Percentiles rank a stretch among this genome's conserved stretches.
Conservation (phyloP, 2,113 vertebrate species). For the Gadus macrocephalus region DNA sequence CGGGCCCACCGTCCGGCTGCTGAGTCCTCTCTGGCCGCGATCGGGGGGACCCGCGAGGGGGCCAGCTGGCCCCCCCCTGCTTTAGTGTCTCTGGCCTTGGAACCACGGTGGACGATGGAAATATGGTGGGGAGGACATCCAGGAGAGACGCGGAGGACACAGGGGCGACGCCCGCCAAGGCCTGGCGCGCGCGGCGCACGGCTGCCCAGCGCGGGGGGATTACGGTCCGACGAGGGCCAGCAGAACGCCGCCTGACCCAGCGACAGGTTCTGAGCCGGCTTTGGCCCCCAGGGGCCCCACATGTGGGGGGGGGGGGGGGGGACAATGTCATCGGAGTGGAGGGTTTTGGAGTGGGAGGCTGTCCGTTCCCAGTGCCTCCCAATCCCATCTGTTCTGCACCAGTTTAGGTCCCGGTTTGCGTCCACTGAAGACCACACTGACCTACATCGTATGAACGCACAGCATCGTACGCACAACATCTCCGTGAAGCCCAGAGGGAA, state of each 20-base stretch:
- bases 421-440: no score
- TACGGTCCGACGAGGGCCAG: constrained; percentile 13
- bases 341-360: no score
- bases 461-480: no score
- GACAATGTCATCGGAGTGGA: no score
- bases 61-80: constrained; percentile 61
- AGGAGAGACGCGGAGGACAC: constrained; percentile 48
- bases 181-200: constrained; percentile 36
- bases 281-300: no score
- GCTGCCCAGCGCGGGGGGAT: constrained; percentile 24
- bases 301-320: no score
- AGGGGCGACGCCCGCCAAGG: constrained; percentile 40
- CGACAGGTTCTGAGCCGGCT: no score
- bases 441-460: no score
- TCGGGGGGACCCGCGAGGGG: constrained; percentile 32
- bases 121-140: constrained; percentile 61
- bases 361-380: no score
- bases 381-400: no score
- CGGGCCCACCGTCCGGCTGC: constrained; percentile 33
- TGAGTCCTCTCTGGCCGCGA: constrained; percentile 54
- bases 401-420: no score
- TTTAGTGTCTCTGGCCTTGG: constrained; percentile 52
- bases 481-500: no score
- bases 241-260: neutral
- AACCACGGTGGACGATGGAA: constrained; percentile 52